Conservation (phyloP, 2,113 vertebrate species). For the Spea multiplicata region DNA sequence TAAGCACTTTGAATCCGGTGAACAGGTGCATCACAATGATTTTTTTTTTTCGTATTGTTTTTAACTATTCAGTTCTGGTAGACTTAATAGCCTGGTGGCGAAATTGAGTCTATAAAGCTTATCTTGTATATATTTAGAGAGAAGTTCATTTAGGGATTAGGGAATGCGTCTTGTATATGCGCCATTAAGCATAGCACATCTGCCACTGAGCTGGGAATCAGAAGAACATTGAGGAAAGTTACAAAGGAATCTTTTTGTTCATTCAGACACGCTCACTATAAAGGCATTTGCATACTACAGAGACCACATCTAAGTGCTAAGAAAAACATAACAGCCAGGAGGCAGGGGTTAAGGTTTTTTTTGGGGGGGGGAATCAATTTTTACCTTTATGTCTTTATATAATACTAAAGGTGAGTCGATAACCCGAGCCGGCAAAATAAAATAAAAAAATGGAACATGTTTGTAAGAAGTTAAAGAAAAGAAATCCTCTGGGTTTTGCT, state of each 20-base stretch:
- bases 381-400: constrained; percentile 8
- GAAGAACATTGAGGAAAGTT: constrained; percentile 73
- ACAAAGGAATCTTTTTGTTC: constrained; percentile 67
- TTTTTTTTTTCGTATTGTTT: constrained; percentile 43
- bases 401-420: constrained; percentile 18
- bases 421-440: constrained; percentile 4
- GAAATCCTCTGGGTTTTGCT: neutral
- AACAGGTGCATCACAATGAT: constrained; percentile 52
- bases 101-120: constrained; percentile 68
- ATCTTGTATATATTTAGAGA: constrained; percentile 74
- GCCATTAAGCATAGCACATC: constrained; percentile 74
- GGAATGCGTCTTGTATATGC: constrained; percentile 71
- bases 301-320: constrained; percentile 33
- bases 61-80: constrained; percentile 54
- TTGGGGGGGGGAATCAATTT: neutral
- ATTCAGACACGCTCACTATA: constrained; percentile 45
- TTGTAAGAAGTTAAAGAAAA: neutral
- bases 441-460: neutral
- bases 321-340: constrained; percentile 34
- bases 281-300: constrained; percentile 42
- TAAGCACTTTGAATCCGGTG: constrained; percentile 15
- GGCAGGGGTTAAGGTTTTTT: constrained; percentile 29
- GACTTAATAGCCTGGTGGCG: constrained; percentile 64
- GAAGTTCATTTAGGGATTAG: constrained; percentile 78
- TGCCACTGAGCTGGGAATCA: constrained; percentile 70